Base-by-base conservation (phyloP, 2,888 invertebrate species). In the Andricus quercusramuli region DNA sequence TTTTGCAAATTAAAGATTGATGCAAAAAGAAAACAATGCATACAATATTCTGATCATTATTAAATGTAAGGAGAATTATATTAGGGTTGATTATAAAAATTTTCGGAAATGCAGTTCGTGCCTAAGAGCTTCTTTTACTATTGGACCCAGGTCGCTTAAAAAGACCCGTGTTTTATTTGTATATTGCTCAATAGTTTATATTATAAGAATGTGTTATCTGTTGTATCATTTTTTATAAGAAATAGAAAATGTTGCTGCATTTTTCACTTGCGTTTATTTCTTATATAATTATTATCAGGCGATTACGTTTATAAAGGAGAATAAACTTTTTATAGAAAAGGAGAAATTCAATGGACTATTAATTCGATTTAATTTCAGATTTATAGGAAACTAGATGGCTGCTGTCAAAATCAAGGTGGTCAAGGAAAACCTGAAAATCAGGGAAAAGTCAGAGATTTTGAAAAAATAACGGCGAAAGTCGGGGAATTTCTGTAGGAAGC, bases 171-270 rank as follows among this genome's bases (percentile, higher is more conserved):
- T 90, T 92, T 91, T 90, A 92, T 92, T 92, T 92, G 91, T 92
- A 92, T 92, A 93, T 92, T 92, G 92, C 92, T 93, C 92, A 92
- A 93, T 93, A 91, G 92, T 92, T 92, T 92, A 92, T 92, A 91
- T 91, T 91, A 88, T 91, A 91, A 92, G 90, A 88, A 92, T 92
- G 92, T 91, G 92, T 92, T 92, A 92, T 91, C 90, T 91, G 92
- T 92, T 92, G 92, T 92, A 92, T 92, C 91, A 92, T 92, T 92
- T 92, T 90, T 92, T 91, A 91, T 91, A 92, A 90, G 90, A 91
- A 92, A 92, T 90, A 92, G 90, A 92, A 91, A 91, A 92, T 92
- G 92, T 92, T 92, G 90, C 92, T 89, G 90, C 91, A 92, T 92
- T 92, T 92, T 90, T 89, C 84, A 85, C 62, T 77, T 82, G 81